Base-by-base conservation (phyloP, 2,113 vertebrate genomes). In the Eudyptes chrysolophus region DNA sequence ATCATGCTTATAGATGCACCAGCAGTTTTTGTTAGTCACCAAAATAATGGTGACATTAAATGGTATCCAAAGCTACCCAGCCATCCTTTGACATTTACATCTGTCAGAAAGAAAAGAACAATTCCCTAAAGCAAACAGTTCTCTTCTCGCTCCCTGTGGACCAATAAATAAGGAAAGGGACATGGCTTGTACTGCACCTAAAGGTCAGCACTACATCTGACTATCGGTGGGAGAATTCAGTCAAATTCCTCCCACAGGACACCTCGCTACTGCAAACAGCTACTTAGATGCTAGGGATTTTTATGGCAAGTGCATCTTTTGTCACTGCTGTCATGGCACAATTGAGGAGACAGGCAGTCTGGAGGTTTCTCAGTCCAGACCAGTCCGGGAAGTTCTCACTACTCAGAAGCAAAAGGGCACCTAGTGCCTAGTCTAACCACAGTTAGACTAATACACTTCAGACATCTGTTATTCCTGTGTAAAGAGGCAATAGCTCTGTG, bases 1-100 rank as follows among this genome's bases (percentile, higher is more conserved):
- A 20, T 64, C 49, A 17, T 11, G 13, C 42, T 93, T 84, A 54
- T 22, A 55, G 29, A 60, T 68, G 36, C 8, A 32, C 7, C 10
- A 48, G 10, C 15, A 89, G 14, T 22, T 83, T 90, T 76, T 93
- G 7, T 61, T 58, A 77, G 25, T 55, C n/a, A 70, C 29, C 36
- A 66, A 95, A 93, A 69, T 65, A 89, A 80, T 19, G 16, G 60
- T 92, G 48, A 65, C n/a, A 74, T 62, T 96, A 92, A 94, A 65
- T 62, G 11, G 6, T 40, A 52, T 42, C 29, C 70, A 80, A 52
- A 95, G 30, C 19, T 82, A 76, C 27, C 16, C 25, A 58, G 49
- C 61, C 11, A 57, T 57, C 49, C 17, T 87, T 75, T 94, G 71
- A 51, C 24, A 95, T 85, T 96, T 83, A 40, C 13, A 89, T 84